These are phyloP conservation scores for Drosophila truncata DNA, from an alignment of 1,140 invertebrate species.

Conservation along the genomic window DNA sequence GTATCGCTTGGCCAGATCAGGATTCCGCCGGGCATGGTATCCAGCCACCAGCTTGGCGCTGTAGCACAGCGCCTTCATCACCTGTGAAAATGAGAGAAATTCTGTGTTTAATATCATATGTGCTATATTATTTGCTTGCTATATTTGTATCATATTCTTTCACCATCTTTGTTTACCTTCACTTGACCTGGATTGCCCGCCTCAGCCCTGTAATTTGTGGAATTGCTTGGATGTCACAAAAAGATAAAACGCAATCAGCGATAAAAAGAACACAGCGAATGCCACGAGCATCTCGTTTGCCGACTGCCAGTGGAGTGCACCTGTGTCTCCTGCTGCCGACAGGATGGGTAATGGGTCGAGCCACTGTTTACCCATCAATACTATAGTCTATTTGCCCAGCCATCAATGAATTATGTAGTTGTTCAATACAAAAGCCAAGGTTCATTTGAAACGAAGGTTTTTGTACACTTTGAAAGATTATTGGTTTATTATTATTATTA, in stretches of 20 bases:
- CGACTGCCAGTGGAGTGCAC: slow-evolving; percentile 21
- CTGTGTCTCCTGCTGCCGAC: not conserved
- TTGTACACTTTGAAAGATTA: not conserved
- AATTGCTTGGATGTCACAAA: slow-evolving; percentile 71
- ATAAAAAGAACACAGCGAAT: slow-evolving; percentile 66
- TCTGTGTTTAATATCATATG: slow-evolving; percentile 11
- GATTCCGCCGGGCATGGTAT: slow-evolving; percentile 85
- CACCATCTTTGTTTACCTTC: slow-evolving; percentile 28
- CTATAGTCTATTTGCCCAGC: slow-evolving; percentile 39
- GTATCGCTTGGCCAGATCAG: slow-evolving; percentile 87
- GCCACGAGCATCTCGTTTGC: slow-evolving; percentile 56
- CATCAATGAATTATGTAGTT: slow-evolving; percentile 33
- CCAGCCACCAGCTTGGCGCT: slow-evolving; percentile 87
- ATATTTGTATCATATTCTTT: not conserved
- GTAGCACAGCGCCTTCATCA: slow-evolving; percentile 90
- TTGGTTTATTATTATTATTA: too few species aligned
- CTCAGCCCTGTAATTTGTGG: slow-evolving; percentile 58
- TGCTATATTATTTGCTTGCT: not conserved
- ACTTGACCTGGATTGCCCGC: slow-evolving; percentile 47
- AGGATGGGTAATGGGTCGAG: not conserved
- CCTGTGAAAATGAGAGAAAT: slow-evolving; percentile 65
- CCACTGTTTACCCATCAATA: slow-evolving; percentile 43
- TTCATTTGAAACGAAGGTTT: not conserved
- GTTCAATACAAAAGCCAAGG: slow-evolving; percentile 1
- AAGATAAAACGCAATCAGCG: slow-evolving; percentile 71